A percentile compares a stretch with the other conserved stretches of the same genome.
Conservation (phyloP, 2,888 invertebrate genomes). For the Hemaris fuciformis region DNA sequence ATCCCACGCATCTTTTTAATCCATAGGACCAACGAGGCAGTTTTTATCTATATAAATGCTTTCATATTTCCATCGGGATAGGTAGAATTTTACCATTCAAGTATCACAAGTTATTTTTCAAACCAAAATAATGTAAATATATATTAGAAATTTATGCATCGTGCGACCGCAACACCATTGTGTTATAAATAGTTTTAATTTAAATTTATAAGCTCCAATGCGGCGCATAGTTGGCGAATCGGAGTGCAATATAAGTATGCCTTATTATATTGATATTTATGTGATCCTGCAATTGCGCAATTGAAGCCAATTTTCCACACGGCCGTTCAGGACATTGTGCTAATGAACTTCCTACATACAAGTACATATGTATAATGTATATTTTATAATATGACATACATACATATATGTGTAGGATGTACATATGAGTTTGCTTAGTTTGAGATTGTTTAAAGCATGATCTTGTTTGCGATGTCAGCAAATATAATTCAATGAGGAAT, state of each 20-base stretch:
- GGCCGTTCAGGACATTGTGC: slow-evolving; percentile 1
- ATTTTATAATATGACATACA: neutral
- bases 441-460: no score
- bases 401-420: neutral
- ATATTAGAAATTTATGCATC: neutral
- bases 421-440: neutral
- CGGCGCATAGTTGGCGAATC: slow-evolving; percentile 5
- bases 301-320: slow-evolving; percentile 20
- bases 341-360: slow-evolving; percentile 5
- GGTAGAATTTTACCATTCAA: no score
- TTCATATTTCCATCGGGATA: no score
- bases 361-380: neutral
- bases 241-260: slow-evolving; percentile 16
- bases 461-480: no score
- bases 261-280: slow-evolving; percentile 44
- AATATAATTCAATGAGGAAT: no score
- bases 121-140: neutral
- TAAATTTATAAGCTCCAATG: slow-evolving; percentile 2
- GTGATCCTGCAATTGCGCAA: slow-evolving; percentile 37
- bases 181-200: neutral
- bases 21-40: no score
- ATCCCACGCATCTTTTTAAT: no score
- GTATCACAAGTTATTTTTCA: no score
- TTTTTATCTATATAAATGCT: no score
- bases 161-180: neutral